These are phyloP conservation scores for Smittia aterrima DNA, from an alignment of 2,888 invertebrate species.

Conservation along the genomic window DNA sequence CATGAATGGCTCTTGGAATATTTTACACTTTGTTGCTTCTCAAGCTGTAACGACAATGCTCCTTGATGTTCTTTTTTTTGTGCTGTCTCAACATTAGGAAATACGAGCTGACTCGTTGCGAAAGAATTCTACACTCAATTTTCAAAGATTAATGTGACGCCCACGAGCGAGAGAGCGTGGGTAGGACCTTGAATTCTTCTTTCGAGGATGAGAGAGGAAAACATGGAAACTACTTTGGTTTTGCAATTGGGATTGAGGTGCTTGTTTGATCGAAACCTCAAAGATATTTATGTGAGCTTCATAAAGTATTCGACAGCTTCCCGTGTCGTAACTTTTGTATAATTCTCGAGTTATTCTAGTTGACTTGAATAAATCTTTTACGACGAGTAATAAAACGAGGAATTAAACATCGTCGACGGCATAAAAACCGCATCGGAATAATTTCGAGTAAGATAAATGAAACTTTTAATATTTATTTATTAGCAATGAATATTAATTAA, in stretches of 20 bases:
- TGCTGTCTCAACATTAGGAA: background rate
- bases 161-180: no score
- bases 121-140: background rate
- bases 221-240: no score
- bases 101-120: background rate
- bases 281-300: no score
- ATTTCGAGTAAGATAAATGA: background rate
- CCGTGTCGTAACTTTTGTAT: background rate
- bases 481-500: slow-evolving; percentile 27
- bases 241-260: no score
- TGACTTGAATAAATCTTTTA: background rate
- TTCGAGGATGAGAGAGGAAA: no score
- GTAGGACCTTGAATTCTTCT: no score
- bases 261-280: no score
- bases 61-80: slow-evolving; percentile 4
- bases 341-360: background rate
- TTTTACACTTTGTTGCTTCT: slow-evolving; percentile 38
- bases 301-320: no score
- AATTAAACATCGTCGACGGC: slow-evolving; percentile 12
- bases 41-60: background rate
- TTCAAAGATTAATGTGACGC: no score
- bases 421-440: background rate
- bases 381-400: background rate
- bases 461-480: slow-evolving; percentile 4
- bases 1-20: slow-evolving; percentile 7